These are phyloP conservation scores for Brachypteracias leptosomus DNA, from an alignment of 2,113 vertebrate genomes.

Conservation along the genomic window DNA sequence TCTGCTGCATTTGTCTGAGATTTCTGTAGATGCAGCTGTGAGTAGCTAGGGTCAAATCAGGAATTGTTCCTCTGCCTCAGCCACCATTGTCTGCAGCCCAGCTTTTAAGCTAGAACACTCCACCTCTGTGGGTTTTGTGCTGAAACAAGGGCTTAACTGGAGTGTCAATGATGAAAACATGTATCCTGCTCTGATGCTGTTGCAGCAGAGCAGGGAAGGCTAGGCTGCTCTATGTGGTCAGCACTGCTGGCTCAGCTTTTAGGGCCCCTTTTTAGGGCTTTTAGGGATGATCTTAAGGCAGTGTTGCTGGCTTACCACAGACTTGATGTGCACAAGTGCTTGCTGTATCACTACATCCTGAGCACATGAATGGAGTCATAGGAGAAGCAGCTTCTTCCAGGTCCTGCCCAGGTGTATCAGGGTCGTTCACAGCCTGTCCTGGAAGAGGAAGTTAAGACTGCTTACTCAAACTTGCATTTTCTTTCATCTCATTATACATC, in stretches of 20 bases:
- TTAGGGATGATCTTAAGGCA: not conserved
- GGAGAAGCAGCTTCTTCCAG: not conserved
- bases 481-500: not conserved
- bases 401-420: not conserved
- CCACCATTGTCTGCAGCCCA: not conserved
- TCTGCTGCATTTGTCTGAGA: not conserved
- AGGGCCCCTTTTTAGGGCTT: not conserved
- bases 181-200: accelerated
- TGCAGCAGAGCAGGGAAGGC: not conserved
- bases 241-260: not conserved
- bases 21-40: not conserved
- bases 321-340: too few relatives aligned
- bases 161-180: not conserved
- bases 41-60: not conserved
- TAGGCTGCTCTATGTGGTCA: not conserved
- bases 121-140: not conserved
- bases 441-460: not conserved
- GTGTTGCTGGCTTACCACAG: not conserved
- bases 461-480: not conserved
- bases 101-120: not conserved
- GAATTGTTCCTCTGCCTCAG: not conserved
- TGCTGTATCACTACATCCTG: not conserved
- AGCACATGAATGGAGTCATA: accelerated
- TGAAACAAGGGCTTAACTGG: not conserved
- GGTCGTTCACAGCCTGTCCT: not conserved